Conservation (phyloP, 2,113 vertebrate genomes). For the Hyperoodon ampullatus region DNA sequence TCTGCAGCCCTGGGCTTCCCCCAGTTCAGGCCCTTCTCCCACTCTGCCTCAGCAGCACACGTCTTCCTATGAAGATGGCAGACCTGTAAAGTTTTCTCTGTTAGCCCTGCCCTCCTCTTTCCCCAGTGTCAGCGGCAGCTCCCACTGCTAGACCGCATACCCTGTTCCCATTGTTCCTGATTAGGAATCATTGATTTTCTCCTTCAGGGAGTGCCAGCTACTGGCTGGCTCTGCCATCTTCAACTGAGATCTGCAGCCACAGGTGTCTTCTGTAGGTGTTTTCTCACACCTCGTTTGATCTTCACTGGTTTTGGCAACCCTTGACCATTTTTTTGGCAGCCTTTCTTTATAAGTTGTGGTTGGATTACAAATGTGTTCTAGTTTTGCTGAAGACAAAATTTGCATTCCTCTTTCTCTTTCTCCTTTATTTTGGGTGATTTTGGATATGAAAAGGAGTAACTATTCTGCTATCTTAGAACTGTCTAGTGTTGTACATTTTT, state of each 20-base stretch:
- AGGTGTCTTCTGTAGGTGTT: constrained; percentile 31
- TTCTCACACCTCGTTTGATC: neutral
- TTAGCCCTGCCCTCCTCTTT: neutral
- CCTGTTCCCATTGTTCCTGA: neutral
- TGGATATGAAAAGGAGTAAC: constrained; percentile 12
- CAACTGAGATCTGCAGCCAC: neutral
- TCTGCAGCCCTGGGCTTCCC: neutral
- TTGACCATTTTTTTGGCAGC: constrained; percentile 15
- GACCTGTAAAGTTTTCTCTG: neutral
- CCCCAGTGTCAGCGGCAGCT: neutral
- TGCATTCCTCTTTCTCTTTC: constrained; percentile 27
- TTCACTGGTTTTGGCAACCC: neutral
- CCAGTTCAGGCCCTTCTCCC: neutral
- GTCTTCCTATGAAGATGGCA: constrained; percentile 3
- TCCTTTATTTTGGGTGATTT: constrained; percentile 52
- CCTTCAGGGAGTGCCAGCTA: neutral
- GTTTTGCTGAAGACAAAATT: constrained; percentile 38
- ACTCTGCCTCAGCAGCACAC: neutral
- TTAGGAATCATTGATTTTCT: neutral
- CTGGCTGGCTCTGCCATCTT: neutral
- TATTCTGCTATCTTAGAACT: constrained; percentile 41
- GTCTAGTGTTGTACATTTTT: neutral
- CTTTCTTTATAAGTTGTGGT: neutral
- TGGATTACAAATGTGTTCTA: constrained; percentile 55
- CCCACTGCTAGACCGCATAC: neutral